Percentiles rank a stretch among this genome's conserved stretches.
These are phyloP conservation scores for Orius laevigatus DNA, from an alignment of 1,140 invertebrate genomes.

Conservation along the genomic window DNA sequence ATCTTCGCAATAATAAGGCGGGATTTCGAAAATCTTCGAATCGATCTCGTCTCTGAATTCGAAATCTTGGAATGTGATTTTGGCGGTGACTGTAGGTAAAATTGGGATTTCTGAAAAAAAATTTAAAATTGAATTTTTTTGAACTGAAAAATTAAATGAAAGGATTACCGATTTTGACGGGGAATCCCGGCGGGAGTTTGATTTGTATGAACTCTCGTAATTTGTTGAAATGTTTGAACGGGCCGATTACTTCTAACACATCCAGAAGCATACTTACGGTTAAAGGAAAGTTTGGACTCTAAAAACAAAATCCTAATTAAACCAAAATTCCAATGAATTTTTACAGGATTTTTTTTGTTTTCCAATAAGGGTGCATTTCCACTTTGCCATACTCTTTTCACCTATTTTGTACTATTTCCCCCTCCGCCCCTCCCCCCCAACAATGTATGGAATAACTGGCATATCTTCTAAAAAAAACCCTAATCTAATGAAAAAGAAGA, in stretches of 20 bases:
- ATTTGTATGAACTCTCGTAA: slow-evolving; percentile 86
- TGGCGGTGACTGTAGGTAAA: slow-evolving; percentile 91
- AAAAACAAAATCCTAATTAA: too few species aligned
- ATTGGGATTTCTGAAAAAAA: slow-evolving; percentile 82
- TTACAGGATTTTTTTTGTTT: too few species aligned
- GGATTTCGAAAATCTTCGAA: slow-evolving; percentile 67
- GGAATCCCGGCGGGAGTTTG: slow-evolving; percentile 91
- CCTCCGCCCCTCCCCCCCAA: too few species aligned
- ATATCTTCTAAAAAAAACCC: too few species aligned
- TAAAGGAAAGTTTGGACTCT: slow-evolving; percentile 88
- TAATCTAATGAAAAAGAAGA: too few species aligned
- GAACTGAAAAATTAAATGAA: neutral
- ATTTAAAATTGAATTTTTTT: neutral
- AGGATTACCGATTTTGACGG: slow-evolving; percentile 72
- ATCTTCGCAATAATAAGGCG: slow-evolving; percentile 74
- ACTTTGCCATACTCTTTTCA: too few species aligned
- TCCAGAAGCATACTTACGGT: slow-evolving; percentile 88
- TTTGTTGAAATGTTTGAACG: slow-evolving; percentile 95
- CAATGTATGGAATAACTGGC: too few species aligned
- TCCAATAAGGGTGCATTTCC: too few species aligned
- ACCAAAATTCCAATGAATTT: too few species aligned
- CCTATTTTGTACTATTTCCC: too few species aligned
- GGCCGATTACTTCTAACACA: slow-evolving; percentile 89
- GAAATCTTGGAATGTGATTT: slow-evolving; percentile 95
- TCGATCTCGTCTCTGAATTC: slow-evolving; percentile 69